Conservation (phyloP, 2,113 vertebrate genomes). For the Cavia porcellus region DNA sequence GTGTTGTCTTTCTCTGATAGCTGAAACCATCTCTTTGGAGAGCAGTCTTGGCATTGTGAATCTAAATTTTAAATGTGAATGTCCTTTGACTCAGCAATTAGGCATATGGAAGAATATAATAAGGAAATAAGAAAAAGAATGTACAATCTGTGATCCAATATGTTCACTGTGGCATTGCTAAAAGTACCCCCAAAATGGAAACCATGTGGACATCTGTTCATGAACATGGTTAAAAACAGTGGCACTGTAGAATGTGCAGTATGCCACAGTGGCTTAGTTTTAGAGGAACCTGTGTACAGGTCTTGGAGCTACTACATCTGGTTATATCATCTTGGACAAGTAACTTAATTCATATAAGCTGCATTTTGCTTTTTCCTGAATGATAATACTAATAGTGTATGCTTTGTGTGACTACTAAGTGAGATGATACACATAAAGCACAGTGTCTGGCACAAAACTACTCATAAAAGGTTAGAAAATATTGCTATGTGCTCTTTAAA, state of each 20-base stretch:
- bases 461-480: constrained; percentile 28
- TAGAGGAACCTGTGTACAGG: not conserved
- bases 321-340: not conserved
- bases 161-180: not conserved
- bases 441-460: not conserved
- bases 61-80: constrained; percentile 35
- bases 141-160: not conserved
- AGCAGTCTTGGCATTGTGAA: not conserved
- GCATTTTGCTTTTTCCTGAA: constrained; percentile 6
- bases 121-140: not conserved
- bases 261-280: not conserved
- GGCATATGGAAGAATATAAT: not conserved
- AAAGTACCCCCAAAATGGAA: not conserved
- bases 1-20: not conserved
- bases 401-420: not conserved
- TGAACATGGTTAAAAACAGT: not conserved
- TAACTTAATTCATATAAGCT: constrained; percentile 25
- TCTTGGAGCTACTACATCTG: not conserved
- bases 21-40: not conserved
- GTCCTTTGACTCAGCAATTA: constrained; percentile 12
- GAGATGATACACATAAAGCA: constrained; percentile 44
- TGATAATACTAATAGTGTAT: not conserved
- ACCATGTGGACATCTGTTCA: not conserved
- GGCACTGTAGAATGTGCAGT: not conserved
- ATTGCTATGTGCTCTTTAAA: not conserved